phyloP scores from a whole-genome alignment of 1,140 invertebrate species.

The Anthonomus grandis region DNA sequence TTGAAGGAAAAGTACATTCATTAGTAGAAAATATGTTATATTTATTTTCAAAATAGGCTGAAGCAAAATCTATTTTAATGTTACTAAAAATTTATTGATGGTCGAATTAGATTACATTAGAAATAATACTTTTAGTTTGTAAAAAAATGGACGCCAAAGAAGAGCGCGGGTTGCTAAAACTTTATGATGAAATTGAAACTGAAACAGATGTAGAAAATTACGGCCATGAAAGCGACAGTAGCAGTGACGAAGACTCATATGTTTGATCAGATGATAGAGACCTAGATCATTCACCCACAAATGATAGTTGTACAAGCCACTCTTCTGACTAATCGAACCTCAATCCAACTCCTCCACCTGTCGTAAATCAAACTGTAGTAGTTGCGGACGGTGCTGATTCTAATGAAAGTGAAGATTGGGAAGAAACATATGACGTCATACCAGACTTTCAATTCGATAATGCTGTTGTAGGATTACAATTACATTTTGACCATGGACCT shows the following conservation, averaged over 20 bases:
- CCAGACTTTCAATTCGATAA: not conserved
- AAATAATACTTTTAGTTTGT: not conserved
- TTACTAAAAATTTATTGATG: constrained; percentile 14
- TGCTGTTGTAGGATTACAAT: not conserved
- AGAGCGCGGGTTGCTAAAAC: not conserved
- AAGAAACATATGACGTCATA: too few relatives aligned
- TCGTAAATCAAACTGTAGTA: not conserved
- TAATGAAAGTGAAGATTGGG: not conserved
- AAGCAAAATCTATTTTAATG: too few relatives aligned
- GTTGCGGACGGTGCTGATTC: not conserved
- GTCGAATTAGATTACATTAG: not conserved
- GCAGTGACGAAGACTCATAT: not conserved
- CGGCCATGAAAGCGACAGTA: not conserved
- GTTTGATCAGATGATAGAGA: constrained; percentile 1
- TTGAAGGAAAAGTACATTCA: too few relatives aligned
- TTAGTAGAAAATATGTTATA: too few relatives aligned
- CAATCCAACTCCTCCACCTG: not conserved
- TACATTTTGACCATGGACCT: constrained; percentile 1
- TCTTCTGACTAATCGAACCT: not conserved
- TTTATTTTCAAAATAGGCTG: too few relatives aligned
- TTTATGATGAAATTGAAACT: constrained; percentile 3
- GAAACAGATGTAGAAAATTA: not conserved
- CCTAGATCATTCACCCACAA: constrained; percentile 3
- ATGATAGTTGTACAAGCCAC: not conserved
- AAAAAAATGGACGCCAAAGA: constrained; percentile 3